phyloP scores from a whole-genome alignment of 2,888 invertebrate genomes.

The Ennomos fuscantarius region DNA sequence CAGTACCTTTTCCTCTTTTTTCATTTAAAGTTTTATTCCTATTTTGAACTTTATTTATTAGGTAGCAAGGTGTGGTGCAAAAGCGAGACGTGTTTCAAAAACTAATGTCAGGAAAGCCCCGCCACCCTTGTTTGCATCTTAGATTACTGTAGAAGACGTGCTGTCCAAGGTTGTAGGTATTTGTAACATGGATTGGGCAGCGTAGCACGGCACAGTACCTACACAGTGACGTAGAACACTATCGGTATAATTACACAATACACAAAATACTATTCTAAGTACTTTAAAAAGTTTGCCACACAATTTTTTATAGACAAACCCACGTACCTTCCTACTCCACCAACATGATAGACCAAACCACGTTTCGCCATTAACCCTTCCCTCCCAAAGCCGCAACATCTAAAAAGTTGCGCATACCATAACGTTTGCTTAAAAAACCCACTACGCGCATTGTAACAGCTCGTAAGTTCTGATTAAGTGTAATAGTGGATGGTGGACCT shows the following conservation, averaged over 20 bases:
- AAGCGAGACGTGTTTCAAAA: constrained; percentile 50
- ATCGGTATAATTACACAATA: too few species aligned
- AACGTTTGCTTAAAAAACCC: constrained; percentile 46
- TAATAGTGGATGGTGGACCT: constrained; percentile 62
- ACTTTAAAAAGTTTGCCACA: too few species aligned
- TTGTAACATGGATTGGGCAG: too few species aligned
- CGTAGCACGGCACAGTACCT: background rate
- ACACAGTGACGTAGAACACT: background rate
- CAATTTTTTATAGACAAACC: too few species aligned
- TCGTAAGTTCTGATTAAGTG: constrained; percentile 66
- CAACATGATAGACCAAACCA: constrained; percentile 15
- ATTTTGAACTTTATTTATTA: constrained; percentile 11
- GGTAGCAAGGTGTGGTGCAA: constrained; percentile 14
- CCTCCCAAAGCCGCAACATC: constrained; percentile 13
- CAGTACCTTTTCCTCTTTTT: constrained; percentile 1
- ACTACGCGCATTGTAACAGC: constrained; percentile 45
- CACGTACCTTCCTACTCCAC: too few species aligned
- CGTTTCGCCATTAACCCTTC: constrained; percentile 22
- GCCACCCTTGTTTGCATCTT: constrained; percentile 64
- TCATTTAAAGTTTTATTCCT: background rate
- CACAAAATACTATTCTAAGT: too few species aligned
- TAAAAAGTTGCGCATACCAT: constrained; percentile 31
- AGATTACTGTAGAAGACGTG: constrained; percentile 61
- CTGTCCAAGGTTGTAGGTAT: constrained; percentile 38
- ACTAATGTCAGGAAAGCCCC: constrained; percentile 51